These are phyloP conservation scores for Operophtera brumata DNA, from an alignment of 2,888 invertebrate species.

Conservation along the genomic window DNA sequence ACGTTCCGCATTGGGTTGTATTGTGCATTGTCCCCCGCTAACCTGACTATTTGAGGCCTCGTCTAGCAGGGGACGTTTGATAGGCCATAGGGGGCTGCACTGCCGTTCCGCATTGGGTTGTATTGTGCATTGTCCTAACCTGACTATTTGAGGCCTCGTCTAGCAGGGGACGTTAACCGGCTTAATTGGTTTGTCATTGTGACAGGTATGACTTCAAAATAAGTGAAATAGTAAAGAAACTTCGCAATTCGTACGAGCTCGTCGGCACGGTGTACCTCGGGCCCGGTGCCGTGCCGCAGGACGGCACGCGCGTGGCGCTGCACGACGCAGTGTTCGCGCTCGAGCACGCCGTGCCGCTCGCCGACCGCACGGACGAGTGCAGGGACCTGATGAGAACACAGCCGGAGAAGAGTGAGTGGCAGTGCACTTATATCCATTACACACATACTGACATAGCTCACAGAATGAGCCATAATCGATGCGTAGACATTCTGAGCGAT, in stretches of 20 bases:
- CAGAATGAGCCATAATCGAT: no score
- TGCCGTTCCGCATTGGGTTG: no score
- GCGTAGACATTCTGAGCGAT: no score
- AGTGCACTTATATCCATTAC: not conserved
- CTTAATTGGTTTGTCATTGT: constrained; percentile 12
- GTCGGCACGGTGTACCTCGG: constrained; percentile 82
- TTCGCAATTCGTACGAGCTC: constrained; percentile 61
- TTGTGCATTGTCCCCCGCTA: no score
- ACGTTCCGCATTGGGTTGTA: no score
- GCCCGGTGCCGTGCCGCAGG: constrained; percentile 75
- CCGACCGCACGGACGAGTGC: constrained; percentile 67
- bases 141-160: no score
- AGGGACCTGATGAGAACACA: constrained; percentile 50
- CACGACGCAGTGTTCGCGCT: constrained; percentile 84
- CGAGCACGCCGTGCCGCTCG: constrained; percentile 75
- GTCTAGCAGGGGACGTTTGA: no score
- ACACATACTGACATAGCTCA: no score
- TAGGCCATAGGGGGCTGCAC: no score
- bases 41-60: no score
- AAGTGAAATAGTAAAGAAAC: constrained; percentile 61
- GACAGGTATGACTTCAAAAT: constrained; percentile 80
- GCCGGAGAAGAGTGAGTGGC: constrained; percentile 62
- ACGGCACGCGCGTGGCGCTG: constrained; percentile 80
- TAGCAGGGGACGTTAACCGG: no score
- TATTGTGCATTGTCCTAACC: no score